A percentile compares a stretch with the other conserved stretches of the same genome.
phyloP scores from a whole-genome alignment of 1,140 invertebrate species.

The Acyrthosiphon pisum region DNA sequence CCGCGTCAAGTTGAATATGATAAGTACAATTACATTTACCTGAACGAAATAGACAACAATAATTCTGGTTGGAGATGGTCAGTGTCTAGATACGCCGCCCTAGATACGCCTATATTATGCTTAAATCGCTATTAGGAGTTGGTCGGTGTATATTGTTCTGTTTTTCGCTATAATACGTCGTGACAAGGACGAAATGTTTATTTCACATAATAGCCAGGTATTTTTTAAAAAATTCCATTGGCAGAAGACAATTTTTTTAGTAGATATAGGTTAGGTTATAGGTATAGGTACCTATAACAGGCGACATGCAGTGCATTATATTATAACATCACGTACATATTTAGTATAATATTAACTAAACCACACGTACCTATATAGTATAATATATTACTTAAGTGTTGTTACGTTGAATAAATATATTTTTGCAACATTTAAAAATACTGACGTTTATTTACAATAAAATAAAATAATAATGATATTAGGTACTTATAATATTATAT shows the following conservation, averaged over 20 bases:
- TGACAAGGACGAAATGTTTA: background rate
- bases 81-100: too few species aligned
- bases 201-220: background rate
- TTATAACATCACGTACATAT: background rate
- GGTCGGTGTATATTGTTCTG: background rate
- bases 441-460: slow-evolving; percentile 52
- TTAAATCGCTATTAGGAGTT: background rate
- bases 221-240: background rate
- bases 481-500: slow-evolving; percentile 22
- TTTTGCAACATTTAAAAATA: slow-evolving; percentile 11
- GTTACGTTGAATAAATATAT: background rate
- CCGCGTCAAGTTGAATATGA: too few species aligned
- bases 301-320: background rate
- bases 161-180: background rate
- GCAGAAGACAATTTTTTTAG: background rate
- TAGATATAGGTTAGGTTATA: too few species aligned
- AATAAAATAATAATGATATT: slow-evolving; percentile 21
- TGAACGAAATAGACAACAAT: too few species aligned
- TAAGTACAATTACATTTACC: too few species aligned
- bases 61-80: too few species aligned
- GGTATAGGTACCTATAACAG: background rate
- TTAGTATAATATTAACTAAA: background rate
- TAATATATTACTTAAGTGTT: background rate
- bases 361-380: background rate
- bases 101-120: too few species aligned